phyloP scores from a whole-genome alignment of 2,797 vertebrate species.

The Mormyrus hasselquistii region DNA sequence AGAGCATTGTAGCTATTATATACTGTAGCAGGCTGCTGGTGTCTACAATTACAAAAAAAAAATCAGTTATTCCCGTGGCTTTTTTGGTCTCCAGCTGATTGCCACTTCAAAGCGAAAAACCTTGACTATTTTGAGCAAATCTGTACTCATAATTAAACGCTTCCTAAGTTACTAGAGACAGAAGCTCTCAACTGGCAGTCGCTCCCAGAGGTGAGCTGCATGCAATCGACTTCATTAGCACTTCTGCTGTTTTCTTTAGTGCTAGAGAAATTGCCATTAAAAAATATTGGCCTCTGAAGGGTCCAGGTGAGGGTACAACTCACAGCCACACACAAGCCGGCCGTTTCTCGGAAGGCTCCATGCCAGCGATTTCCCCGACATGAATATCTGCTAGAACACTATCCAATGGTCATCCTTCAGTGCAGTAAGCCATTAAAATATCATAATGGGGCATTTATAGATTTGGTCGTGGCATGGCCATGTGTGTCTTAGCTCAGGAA shows the following conservation, averaged over 20 bases:
- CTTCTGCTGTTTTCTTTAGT: not conserved
- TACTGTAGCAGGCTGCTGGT: not conserved
- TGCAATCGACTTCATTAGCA: not conserved
- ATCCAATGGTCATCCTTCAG: not conserved
- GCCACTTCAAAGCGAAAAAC: not conserved
- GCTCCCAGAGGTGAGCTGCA: not conserved
- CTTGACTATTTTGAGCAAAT: not conserved
- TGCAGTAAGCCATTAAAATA: constrained; percentile 22
- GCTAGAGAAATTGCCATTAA: not conserved
- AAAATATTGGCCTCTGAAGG: not conserved
- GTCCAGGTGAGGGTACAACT: not conserved
- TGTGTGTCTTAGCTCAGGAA: constrained; percentile 8
- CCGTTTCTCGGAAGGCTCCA: not conserved
- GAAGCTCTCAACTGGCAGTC: not conserved
- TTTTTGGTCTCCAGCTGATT: not conserved
- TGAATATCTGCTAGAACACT: not conserved
- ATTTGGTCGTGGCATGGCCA: constrained; percentile 34
- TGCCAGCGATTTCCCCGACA: not conserved
- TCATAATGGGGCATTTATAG: constrained; percentile 31
- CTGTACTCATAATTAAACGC: not conserved
- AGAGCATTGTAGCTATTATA: not conserved
- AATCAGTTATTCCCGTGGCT: not conserved
- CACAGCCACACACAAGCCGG: not conserved
- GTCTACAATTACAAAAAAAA: not conserved
- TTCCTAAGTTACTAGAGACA: not conserved